Evolutionary conservation across 2,113 vertebrate species (phyloP).

Genomic region (Calyptomena viridis): DNA sequence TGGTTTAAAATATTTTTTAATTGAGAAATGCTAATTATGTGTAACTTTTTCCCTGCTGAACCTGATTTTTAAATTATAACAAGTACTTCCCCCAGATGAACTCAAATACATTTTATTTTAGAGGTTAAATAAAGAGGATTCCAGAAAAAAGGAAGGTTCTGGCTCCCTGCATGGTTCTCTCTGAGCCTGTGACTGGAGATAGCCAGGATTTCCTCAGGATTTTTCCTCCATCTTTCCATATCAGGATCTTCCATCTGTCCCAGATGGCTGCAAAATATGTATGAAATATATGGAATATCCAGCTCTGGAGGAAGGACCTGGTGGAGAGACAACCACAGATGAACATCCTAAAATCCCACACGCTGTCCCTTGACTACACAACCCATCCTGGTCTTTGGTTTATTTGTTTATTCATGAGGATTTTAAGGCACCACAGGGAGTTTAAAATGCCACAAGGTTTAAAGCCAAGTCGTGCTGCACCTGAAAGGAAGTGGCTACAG

Average conservation of each 20-base stretch:
- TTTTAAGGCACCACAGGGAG: background rate
- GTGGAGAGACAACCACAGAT: background rate
- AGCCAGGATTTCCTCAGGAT: background rate
- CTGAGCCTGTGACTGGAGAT: background rate
- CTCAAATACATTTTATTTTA: background rate
- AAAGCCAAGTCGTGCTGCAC: background rate
- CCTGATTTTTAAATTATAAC: background rate
- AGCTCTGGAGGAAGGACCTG: background rate
- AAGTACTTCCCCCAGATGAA: background rate
- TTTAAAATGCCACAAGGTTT: background rate
- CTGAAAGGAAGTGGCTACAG: background rate
- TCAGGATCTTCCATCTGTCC: background rate
- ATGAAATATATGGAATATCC: background rate
- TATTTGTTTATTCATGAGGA: background rate
- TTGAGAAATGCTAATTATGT: background rate
- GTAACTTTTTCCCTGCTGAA: background rate
- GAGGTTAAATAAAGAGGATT: background rate
- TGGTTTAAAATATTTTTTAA: background rate
- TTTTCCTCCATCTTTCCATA: background rate
- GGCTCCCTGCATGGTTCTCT: background rate
- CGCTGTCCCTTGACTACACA: background rate
- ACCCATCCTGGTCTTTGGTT: background rate
- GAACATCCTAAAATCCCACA: background rate
- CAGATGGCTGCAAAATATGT: background rate
- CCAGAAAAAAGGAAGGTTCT: background rate